Base-by-base conservation (phyloP, 2,797 vertebrate genomes). In the Pogoniulus pusillus region DNA sequence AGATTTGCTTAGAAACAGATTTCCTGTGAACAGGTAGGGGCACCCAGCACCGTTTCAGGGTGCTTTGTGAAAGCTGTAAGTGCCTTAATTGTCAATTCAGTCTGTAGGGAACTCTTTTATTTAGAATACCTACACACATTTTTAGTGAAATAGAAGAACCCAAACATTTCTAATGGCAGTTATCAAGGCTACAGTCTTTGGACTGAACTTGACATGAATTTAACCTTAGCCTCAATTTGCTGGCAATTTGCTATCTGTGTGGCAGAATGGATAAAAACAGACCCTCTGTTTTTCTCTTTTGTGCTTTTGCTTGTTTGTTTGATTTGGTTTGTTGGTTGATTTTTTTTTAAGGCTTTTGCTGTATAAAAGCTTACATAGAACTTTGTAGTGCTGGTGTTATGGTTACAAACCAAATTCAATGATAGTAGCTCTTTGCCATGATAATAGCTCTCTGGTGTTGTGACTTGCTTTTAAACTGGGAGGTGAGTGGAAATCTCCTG, bases 391-490 rank as follows among this genome's bases (percentile, higher is more conserved):
- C 59, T 83, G 85, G 64, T 92, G 77, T 94, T 70, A 65, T 87
- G 79, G 87, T 95, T 94, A 89, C 82, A 87, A 87, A 73, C 51
- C 54, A 93, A 90, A 87, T 82, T 74, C 23, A 62, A 37, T 79
- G 16, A 39, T 68, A 70, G 60, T 59, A 63, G 39, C 43, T 82
- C 22, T 86, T 39, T 76, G 51, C 20, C 43, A 37, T 70, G 54
- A 23, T 71, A 77, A 58, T 72, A 76, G 16, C 41, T 85, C 18
- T 72, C 27, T 16, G 55, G 41, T 65, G 35, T 22, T 60, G 26
- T 80, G 69, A 41, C 16, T 37, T 51, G 35, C 13, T 80, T 85
- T 85, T 77, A n/a, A 84, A 41, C 26, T 41, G 65, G 32, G n/a
- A 64, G 23, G 29, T 79, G 17, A 57, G 45, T 68, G 35, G 49